Conservation (phyloP, 2,888 invertebrate genomes). For the Aphidius colemani region DNA sequence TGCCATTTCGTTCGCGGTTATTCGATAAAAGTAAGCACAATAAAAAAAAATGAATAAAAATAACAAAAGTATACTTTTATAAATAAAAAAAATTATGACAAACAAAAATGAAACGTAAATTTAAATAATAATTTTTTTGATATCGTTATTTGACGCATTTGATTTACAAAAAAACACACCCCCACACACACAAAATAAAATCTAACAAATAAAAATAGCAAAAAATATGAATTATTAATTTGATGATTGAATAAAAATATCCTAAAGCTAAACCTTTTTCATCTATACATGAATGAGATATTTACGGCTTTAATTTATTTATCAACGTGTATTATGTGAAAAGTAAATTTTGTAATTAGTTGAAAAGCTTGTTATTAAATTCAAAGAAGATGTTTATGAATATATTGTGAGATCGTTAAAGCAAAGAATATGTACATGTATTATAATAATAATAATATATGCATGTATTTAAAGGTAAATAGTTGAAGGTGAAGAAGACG, state of each 20-base stretch:
- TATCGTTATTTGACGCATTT: background rate
- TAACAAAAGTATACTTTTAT: too few relatives aligned
- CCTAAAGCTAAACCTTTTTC: too few relatives aligned
- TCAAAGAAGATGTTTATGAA: conserved; percentile 20
- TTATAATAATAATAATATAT: too few relatives aligned
- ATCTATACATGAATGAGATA: too few relatives aligned
- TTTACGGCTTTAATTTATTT: too few relatives aligned
- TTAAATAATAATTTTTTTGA: background rate
- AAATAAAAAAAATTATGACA: background rate
- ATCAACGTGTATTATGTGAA: too few relatives aligned
- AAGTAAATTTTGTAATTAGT: conserved; percentile 10
- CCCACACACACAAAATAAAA: too few relatives aligned
- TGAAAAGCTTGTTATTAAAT: conserved; percentile 12
- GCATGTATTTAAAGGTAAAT: background rate
- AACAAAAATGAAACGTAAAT: background rate
- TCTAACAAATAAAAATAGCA: too few relatives aligned
- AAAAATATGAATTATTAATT: too few relatives aligned
- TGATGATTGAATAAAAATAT: too few relatives aligned
- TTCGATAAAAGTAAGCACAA: conserved; percentile 10
- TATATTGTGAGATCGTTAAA: conserved; percentile 2
- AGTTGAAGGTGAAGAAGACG: conserved; percentile 1
- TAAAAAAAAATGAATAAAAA: background rate
- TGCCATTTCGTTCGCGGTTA: conserved; percentile 33
- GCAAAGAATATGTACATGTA: background rate
- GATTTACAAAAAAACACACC: too few relatives aligned